Evolutionary conservation across 2,797 vertebrate species (phyloP).

Genomic region (Hipposideros larvatus): DNA sequence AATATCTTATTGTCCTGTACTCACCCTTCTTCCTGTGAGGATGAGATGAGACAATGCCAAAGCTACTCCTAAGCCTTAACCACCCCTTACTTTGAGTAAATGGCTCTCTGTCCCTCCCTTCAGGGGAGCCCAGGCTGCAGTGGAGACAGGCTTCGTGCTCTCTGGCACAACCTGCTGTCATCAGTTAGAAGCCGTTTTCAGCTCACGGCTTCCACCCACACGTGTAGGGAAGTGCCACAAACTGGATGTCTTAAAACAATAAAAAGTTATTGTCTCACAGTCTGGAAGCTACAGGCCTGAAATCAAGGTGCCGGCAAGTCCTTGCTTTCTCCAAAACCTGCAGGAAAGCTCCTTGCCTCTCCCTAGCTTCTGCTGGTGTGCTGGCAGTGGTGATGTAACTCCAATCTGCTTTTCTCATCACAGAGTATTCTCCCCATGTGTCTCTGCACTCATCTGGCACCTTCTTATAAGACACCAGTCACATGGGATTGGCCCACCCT

Average conservation of each 20-base stretch:
- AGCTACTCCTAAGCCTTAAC: neutral
- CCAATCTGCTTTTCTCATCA: neutral
- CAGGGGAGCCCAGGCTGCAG: neutral
- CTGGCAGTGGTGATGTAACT: too few relatives aligned
- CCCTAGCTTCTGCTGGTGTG: neutral
- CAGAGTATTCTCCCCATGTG: neutral
- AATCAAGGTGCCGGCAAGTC: too few relatives aligned
- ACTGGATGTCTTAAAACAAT: neutral
- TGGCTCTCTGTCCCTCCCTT: neutral
- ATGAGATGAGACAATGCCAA: rapidly evolving
- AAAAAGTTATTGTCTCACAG: neutral
- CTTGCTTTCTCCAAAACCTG: neutral
- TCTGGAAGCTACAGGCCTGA: too few relatives aligned
- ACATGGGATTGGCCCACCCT: too few relatives aligned
- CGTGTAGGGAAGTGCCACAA: neutral
- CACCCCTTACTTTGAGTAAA: neutral
- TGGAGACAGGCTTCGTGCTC: too few relatives aligned
- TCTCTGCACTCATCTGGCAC: neutral
- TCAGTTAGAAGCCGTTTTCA: too few relatives aligned
- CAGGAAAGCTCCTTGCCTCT: neutral
- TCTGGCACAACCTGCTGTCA: neutral
- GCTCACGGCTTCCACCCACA: neutral
- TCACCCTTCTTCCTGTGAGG: neutral
- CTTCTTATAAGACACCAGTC: neutral
- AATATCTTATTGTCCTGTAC: rapidly evolving